Conservation (phyloP, 1,140 invertebrate genomes). For the Anastrepha obliqua region DNA sequence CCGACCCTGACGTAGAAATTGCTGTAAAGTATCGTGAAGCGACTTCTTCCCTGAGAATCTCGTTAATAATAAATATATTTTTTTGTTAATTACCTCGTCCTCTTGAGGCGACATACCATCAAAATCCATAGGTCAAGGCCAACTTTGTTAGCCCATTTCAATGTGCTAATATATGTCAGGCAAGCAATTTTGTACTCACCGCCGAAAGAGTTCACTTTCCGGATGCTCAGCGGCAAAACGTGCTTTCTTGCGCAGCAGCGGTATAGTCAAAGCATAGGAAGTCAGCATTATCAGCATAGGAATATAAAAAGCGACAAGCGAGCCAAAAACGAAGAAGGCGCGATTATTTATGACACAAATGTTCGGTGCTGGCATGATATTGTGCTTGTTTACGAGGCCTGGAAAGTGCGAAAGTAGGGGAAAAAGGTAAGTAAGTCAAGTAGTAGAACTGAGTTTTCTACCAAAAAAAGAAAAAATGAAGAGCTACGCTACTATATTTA, state of each 20-base stretch:
- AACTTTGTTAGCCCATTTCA: too few relatives aligned
- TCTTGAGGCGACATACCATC: too few relatives aligned
- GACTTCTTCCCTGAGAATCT: too few relatives aligned
- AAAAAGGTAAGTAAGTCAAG: constrained; percentile 20
- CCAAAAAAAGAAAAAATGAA: background rate
- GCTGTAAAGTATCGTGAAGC: too few relatives aligned
- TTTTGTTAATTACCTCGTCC: too few relatives aligned
- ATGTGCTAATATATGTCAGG: too few relatives aligned
- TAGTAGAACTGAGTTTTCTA: background rate
- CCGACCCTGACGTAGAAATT: too few relatives aligned
- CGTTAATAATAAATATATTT: too few relatives aligned
- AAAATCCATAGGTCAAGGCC: too few relatives aligned
- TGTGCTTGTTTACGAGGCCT: constrained; percentile 83
- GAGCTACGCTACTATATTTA: constrained; percentile 72
- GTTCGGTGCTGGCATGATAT: constrained; percentile 85
- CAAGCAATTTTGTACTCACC: constrained; percentile 63
- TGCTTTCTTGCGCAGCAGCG: constrained; percentile 85
- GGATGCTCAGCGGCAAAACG: constrained; percentile 80
- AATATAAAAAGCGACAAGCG: constrained; percentile 93
- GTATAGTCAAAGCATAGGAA: constrained; percentile 92
- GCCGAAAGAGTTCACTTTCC: constrained; percentile 77
- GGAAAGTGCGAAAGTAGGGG: constrained; percentile 56
- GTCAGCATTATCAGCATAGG: constrained; percentile 94
- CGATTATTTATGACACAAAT: constrained; percentile 91
- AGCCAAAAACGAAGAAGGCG: constrained; percentile 91